Evolutionary conservation across 2,888 invertebrate species (phyloP), one percentile per base, ranked within the genome.

Genomic region (Drosophila gaucha): DNA sequence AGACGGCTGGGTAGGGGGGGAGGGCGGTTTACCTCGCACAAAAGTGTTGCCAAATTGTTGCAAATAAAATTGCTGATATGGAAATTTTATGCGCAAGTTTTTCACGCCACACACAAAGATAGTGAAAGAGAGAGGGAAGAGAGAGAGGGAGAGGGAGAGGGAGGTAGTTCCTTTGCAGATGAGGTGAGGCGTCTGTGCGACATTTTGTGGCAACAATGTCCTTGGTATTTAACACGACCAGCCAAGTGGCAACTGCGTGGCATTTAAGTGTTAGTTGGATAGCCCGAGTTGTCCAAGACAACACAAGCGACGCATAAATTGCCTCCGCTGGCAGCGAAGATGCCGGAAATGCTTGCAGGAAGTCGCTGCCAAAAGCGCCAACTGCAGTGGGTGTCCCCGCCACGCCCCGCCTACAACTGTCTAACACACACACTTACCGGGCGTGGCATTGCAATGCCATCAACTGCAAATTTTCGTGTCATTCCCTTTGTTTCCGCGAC

Each of bases 61-160:
- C 87, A 85, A 85, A 86, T 86, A 87, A 82, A 82, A 86, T 80
- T 71, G 86, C 80, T 83, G 82, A 83, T 83, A 83, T 83, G 86
- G 86, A 86, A 83, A 83, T 83, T 83, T 67, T 80, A 74, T 83
- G 68, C 60, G 59, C 66, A 83, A 80, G 58, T 86, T 80, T 70
- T 65, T 73, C 71, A 56, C 60, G 62, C 55, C 66, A 49, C 58
- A 62, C 60, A 36, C 49, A 51, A 3, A 50, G 20, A 28, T 1
- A 30, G 0, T n/a, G 12, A 18, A 0, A 22, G 26, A 30, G 18
- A 1, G 9, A 12, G 6, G 22, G 9, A 9, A 4, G 20, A 9
- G 30, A n/a, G 18, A 4, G n/a, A 2, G 30, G 8, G 8, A n/a
- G 20, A n/a, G 20, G 4, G 38, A 2, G 6, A 20, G 24, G n/a